These are phyloP conservation scores for Cliona cf. orientalis DNA, from an alignment of 37 sponge, comb jelly and placozoan species.

Conservation along the genomic window DNA sequence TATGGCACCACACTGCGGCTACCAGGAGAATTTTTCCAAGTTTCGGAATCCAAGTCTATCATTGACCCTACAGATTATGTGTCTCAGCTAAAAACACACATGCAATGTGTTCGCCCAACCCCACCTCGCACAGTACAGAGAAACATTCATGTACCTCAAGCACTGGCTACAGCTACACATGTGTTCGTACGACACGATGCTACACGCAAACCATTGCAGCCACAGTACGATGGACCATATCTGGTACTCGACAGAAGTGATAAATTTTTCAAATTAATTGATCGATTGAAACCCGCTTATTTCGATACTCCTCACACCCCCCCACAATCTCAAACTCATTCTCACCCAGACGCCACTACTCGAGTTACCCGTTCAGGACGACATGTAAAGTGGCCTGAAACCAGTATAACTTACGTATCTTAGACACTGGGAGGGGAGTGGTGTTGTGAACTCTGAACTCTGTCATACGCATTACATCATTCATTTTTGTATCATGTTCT, in stretches of 20 bases:
- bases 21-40: constrained; percentile 72
- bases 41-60: constrained; percentile 10
- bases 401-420: too few relatives aligned
- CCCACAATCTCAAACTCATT: too few relatives aligned
- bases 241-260: background rate
- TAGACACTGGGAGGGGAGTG: too few relatives aligned
- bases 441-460: too few relatives aligned
- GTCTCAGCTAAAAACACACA: constrained; percentile 34
- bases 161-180: constrained; percentile 48
- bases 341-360: too few relatives aligned
- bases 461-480: too few relatives aligned
- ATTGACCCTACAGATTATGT: constrained; percentile 40
- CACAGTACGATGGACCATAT: constrained; percentile 48
- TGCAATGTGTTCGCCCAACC: constrained; percentile 20
- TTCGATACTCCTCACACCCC: background rate
- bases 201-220: constrained; percentile 58
- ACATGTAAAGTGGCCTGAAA: too few relatives aligned
- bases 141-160: constrained; percentile 6
- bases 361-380: too few relatives aligned
- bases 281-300: background rate
- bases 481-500: too few relatives aligned
- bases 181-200: constrained; percentile 69
- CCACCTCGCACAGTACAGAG: constrained; percentile 21
- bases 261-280: background rate
- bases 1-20: constrained; percentile 78